Conservation (phyloP, 1,140 invertebrate genomes). For the Propsilocerus akamusi region DNA sequence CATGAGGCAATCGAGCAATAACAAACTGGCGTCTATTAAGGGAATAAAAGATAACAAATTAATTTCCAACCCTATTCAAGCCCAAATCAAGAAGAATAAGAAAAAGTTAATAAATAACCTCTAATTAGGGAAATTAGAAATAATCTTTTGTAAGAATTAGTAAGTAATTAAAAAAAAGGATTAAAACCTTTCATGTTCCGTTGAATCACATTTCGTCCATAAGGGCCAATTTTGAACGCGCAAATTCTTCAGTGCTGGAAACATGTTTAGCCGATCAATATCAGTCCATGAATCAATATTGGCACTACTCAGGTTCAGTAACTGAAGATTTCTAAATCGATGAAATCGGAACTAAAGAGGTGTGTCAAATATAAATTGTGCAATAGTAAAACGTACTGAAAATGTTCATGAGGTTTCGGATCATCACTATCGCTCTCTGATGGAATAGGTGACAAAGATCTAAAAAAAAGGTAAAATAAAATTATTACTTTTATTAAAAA, state of each 20-base stretch:
- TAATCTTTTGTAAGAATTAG: too few species aligned
- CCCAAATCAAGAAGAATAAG: too few species aligned
- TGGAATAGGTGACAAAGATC: slow-evolving; percentile 9
- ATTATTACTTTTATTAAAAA: neutral
- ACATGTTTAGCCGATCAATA: slow-evolving; percentile 61
- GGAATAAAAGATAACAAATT: too few species aligned
- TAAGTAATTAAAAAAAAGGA: too few species aligned
- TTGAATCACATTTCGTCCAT: slow-evolving; percentile 57
- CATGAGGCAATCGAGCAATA: slow-evolving; percentile 71
- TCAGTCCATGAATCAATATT: slow-evolving; percentile 69
- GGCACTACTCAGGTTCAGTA: slow-evolving; percentile 72
- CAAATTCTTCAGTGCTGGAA: slow-evolving; percentile 64
- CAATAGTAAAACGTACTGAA: slow-evolving; percentile 18
- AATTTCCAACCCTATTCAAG: too few species aligned
- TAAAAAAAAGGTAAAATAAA: neutral
- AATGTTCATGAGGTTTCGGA: slow-evolving; percentile 28
- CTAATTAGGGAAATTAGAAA: too few species aligned
- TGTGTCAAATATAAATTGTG: too few species aligned
- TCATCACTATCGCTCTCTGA: slow-evolving; percentile 14
- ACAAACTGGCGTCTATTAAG: slow-evolving; percentile 64
- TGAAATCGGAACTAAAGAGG: slow-evolving; percentile 14
- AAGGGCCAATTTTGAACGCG: slow-evolving; percentile 39
- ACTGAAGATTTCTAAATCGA: slow-evolving; percentile 43
- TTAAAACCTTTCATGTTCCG: slow-evolving; percentile 74
- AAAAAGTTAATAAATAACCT: too few species aligned